Base-by-base conservation (phyloP, 1,140 invertebrate genomes). In the Adelges cooleyi region DNA sequence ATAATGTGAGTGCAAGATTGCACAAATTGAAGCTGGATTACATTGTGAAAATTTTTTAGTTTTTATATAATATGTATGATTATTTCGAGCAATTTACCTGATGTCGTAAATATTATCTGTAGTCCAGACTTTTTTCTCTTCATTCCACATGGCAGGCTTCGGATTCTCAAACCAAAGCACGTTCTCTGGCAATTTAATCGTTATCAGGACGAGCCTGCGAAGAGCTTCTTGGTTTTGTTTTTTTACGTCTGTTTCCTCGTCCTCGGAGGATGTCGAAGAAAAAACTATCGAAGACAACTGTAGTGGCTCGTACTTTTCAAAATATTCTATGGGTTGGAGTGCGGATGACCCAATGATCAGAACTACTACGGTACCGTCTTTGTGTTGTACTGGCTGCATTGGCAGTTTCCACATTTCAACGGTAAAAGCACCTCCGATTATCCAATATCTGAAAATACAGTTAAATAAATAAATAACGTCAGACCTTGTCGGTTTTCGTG, bases 121-220 rank as follows among this genome's bases (percentile, higher is more conserved):
- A 0, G 83, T 84, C 90, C 89, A 92, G 9, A 74, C 72, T 44
- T 76, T 72, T 52, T 71, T 71, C 1, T 79, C 71, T 10, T 56
- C 77, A 66, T 88, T 80, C 89, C 89, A 92, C 65, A 86, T 82
- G 15, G 86, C 87, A 3, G 89, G 82, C 11, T 85, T 77, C 0
- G 89, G 89, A 1, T 87, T 84, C 70, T 92, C 89, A 36, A 89
- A 84, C 86, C 88, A 91, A 65, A 90, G 80, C 8, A 90, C 82
- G 5, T 82, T 82, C 15, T 84, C 81, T 0, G 88, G 86, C 18
- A 90, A 75, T 23, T 85, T 87, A 68, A 67, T 67, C 11, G 18
- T 51, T 38, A 67, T 42, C 5, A 67, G 4, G 5, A 49, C 36
- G 2, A 67, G 48, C 27, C 25, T 67, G 1, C 48, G 25, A 6